A percentile compares a stretch with the other conserved stretches of the same genome.
These are phyloP conservation scores for Lasioglossum leucozonium DNA, from an alignment of 2,888 invertebrate genomes.

Conservation along the genomic window DNA sequence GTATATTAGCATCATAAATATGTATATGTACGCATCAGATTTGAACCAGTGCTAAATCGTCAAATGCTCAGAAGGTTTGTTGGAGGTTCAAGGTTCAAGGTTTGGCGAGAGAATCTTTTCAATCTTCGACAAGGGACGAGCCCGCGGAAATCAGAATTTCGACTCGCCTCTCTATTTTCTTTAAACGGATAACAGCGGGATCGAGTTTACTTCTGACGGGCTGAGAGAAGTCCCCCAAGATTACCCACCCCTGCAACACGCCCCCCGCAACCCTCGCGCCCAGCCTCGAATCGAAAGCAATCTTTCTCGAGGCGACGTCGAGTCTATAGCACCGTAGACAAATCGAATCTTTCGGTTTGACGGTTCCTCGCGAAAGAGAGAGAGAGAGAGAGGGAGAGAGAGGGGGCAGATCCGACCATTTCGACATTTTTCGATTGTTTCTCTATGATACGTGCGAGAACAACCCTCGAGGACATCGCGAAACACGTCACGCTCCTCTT, in stretches of 20 bases:
- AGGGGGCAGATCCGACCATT: neutral
- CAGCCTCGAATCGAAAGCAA: conserved; percentile 53
- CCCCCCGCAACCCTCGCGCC: neutral
- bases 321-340: conserved; percentile 56
- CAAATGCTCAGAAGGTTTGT: neutral
- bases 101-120: neutral
- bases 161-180: conserved; percentile 21
- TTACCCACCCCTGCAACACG: conserved; percentile 19
- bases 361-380: conserved; percentile 36
- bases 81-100: neutral
- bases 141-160: conserved; percentile 17
- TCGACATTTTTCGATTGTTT: neutral
- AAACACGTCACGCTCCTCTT: neutral
- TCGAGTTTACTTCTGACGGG: conserved; percentile 43
- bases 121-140: neutral
- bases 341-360: conserved; percentile 62
- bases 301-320: conserved; percentile 53
- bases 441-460: conserved; percentile 2
- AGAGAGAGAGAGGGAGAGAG: neutral
- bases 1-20: neutral
- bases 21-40: too few species aligned
- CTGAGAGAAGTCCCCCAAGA: conserved; percentile 44
- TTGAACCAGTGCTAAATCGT: neutral
- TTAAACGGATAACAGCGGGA: conserved; percentile 44
- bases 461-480: neutral